Evolutionary conservation across 2,113 vertebrate genomes (phyloP).

Genomic region (Centropristis striata): DNA sequence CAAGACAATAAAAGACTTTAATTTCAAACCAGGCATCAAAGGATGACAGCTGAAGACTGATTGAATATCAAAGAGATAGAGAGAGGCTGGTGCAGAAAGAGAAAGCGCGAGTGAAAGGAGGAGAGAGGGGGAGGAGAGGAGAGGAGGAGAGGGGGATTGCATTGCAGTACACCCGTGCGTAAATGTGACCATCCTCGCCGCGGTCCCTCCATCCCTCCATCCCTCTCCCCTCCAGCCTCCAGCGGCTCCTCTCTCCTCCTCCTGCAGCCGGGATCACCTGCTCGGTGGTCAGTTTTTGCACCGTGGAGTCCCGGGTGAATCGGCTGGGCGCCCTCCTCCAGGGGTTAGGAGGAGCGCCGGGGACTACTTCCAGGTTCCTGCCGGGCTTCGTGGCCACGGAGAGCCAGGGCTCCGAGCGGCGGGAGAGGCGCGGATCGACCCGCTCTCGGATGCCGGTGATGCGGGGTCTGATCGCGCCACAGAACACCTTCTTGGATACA

Average conservation of each 20-base stretch:
- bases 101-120: neutral
- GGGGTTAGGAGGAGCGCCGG: constrained; percentile 79
- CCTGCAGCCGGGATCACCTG: constrained; percentile 43
- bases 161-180: constrained; percentile 66
- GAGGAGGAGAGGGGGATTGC: constrained; percentile 33
- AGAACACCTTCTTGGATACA: constrained; percentile 84
- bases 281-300: constrained; percentile 60
- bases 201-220: constrained; percentile 43
- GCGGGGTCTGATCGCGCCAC: constrained; percentile 80
- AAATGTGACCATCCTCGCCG: constrained; percentile 68
- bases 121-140: constrained; percentile 9
- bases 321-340: constrained; percentile 82
- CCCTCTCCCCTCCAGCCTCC: constrained; percentile 32
- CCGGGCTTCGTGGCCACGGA: constrained; percentile 80
- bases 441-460: constrained; percentile 81
- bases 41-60: constrained; percentile 20
- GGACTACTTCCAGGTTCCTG: constrained; percentile 74
- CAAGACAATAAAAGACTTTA: constrained; percentile 5
- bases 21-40: neutral
- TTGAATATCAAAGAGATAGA: constrained; percentile 8
- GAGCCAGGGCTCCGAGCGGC: constrained; percentile 74
- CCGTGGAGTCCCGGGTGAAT: constrained; percentile 80
- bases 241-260: constrained; percentile 49
- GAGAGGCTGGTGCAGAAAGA: neutral
- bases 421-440: constrained; percentile 81